phyloP scores from a whole-genome alignment of 2,888 invertebrate species.

The Mesorhabditis spiculigera region DNA sequence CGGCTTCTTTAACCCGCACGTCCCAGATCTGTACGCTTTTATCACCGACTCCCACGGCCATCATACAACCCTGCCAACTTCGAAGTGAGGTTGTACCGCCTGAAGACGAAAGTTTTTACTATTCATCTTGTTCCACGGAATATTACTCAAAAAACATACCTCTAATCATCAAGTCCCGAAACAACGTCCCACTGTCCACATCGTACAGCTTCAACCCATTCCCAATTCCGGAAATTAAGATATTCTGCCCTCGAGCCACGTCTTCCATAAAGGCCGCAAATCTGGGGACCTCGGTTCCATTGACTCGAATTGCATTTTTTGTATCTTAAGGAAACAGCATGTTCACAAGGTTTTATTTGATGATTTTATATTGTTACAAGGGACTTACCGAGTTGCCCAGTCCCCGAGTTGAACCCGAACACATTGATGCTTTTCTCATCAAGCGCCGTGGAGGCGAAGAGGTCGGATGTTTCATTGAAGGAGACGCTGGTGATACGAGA shows the following conservation, averaged over 20 bases:
- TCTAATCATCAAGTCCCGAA: not conserved
- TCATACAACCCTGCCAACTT: not conserved
- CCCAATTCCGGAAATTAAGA: not conserved
- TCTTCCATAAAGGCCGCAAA: slow-evolving; percentile 1
- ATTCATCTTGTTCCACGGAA: not conserved
- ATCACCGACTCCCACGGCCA: slow-evolving; percentile 3
- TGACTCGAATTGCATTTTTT: not conserved
- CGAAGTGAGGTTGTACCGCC: not conserved
- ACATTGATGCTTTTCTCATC: not conserved
- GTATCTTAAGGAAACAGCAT: no score
- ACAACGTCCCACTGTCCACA: slow-evolving; percentile 4
- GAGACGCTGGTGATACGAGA: not conserved
- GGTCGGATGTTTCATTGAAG: not conserved
- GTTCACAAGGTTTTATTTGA: no score
- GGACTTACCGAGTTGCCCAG: not conserved
- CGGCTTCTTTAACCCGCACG: not conserved
- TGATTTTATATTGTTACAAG: not conserved
- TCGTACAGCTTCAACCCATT: slow-evolving; percentile 2
- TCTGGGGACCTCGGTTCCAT: not conserved
- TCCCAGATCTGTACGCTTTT: slow-evolving; percentile 4
- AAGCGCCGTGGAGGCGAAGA: not conserved
- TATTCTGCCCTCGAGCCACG: not conserved
- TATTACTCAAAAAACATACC: not conserved
- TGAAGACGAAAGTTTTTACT: not conserved
- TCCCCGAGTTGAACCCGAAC: not conserved